Evolutionary conservation across 1,140 invertebrate genomes (phyloP).

Genomic region (Drosophila melanogaster): Release_6_plus_ISO1_MT NT_037436.4:14378001-14378500

Average conservation of each 20-base stretch:
- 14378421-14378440: background rate
- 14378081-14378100: conserved; percentile 8
- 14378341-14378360: conserved; percentile 50
- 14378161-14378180: conserved; percentile 9
- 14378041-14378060: conserved; percentile 8
- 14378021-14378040: conserved; percentile 25
- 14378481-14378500: conserved; percentile 32
- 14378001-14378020: conserved; percentile 6
- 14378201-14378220: conserved; percentile 65
- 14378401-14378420: background rate
- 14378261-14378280: conserved; percentile 64
- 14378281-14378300: conserved; percentile 22
- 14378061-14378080: conserved; percentile 7
- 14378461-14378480: conserved; percentile 52
- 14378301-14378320: conserved; percentile 32
- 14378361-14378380: conserved; percentile 11
- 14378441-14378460: conserved; percentile 41
- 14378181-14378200: conserved; percentile 82
- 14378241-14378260: conserved; percentile 46
- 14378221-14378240: conserved; percentile 34
- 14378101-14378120: conserved; percentile 44
- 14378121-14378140: conserved; percentile 35
- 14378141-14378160: conserved; percentile 53
- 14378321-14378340: conserved; percentile 41
- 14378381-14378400: background rate